Evolutionary conservation across 2,888 invertebrate genomes (phyloP).

Genomic region (Lasioglossum lativentre): DNA sequence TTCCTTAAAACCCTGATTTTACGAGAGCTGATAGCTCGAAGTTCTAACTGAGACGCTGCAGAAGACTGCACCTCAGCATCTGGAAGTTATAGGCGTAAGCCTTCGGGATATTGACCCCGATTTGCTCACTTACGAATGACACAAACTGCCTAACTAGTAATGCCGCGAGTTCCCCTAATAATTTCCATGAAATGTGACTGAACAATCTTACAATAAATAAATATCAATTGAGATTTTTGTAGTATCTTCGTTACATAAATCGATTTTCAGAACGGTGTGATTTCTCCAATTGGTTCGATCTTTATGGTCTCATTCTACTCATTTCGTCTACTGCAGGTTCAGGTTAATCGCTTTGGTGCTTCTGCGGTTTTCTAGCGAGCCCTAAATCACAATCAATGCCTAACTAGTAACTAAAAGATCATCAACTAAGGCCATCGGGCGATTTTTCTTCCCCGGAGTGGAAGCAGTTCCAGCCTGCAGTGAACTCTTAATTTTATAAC

Average conservation of each 20-base stretch:
- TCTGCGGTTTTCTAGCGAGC: not conserved
- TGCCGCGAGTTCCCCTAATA: not conserved
- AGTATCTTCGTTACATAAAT: not conserved
- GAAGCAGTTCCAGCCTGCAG: not conserved
- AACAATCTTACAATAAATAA: not conserved
- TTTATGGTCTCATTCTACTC: not conserved
- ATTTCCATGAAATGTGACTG: not conserved
- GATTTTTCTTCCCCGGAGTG: not conserved
- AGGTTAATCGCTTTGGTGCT: not conserved
- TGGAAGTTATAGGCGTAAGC: not conserved
- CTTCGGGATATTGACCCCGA: not conserved
- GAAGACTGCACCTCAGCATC: not conserved
- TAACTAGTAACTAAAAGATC: not conserved
- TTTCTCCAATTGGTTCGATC: not conserved
- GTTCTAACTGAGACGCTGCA: not conserved
- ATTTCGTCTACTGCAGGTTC: not conserved
- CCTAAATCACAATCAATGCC: slow-evolving; percentile 1
- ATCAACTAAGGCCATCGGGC: not conserved
- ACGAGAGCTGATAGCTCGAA: not conserved
- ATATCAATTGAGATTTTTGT: not conserved
- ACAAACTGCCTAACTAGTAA: not conserved
- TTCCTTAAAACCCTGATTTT: not conserved
- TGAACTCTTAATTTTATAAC: not conserved
- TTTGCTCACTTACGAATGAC: not conserved
- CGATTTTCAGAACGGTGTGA: not conserved